phyloP scores from a whole-genome alignment of 1,140 invertebrate genomes.

The Trachelipus rathkii region DNA sequence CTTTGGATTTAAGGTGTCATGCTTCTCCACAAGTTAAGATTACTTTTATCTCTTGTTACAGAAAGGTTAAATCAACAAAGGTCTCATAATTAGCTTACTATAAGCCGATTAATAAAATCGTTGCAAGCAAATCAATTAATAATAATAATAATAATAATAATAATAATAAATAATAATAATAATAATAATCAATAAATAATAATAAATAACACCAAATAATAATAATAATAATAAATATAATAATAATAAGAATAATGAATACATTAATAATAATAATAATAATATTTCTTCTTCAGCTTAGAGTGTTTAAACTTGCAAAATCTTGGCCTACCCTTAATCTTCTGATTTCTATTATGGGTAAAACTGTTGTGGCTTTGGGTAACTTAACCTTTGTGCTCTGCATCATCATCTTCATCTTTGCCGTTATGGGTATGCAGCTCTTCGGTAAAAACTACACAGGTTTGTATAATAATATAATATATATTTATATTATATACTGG shows the following conservation, averaged over 20 bases:
- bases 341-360: slow-evolving; percentile 96
- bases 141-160: too few relatives aligned
- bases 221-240: too few relatives aligned
- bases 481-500: too few relatives aligned
- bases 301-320: slow-evolving; percentile 98
- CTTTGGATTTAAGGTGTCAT: too few relatives aligned
- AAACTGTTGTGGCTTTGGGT: slow-evolving; percentile 94
- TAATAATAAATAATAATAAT: too few relatives aligned
- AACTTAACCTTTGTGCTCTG: slow-evolving; percentile 95
- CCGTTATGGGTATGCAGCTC: slow-evolving; percentile 97
- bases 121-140: neutral
- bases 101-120: neutral
- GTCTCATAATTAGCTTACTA: neutral
- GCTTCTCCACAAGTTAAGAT: too few relatives aligned
- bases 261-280: neutral
- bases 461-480: slow-evolving; percentile 51
- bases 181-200: too few relatives aligned
- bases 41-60: too few relatives aligned
- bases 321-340: slow-evolving; percentile 98
- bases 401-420: slow-evolving; percentile 98
- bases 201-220: neutral
- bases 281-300: slow-evolving; percentile 65
- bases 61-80: too few relatives aligned
- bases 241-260: too few relatives aligned
- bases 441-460: slow-evolving; percentile 89